Base-by-base conservation (phyloP, 2,888 invertebrate species). In the Apotomis betuletana region DNA sequence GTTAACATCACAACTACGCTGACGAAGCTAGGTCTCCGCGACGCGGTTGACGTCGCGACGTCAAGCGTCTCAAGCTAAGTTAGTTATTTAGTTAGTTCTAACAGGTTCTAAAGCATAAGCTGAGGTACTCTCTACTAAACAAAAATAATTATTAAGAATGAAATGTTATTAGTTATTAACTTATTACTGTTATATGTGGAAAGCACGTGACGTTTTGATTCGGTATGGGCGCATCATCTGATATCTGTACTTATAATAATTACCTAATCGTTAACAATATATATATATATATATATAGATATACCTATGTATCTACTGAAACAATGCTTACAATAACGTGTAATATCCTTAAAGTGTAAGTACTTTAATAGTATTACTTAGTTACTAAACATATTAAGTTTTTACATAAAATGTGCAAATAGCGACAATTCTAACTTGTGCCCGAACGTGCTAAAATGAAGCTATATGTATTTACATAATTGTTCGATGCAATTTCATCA, bases 71-170 rank as follows among this genome's bases (percentile, higher is more conserved):
- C n/a, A 65, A 27, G 38, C 65, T 55, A 12, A 55, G 46, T 65
- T 65, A 65, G 55, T 57, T n/a, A 46, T 57, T 41, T 4, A 52
- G 46, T 57, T 46, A 27, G 36, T 57, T 65, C 55, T 55, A 2
- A 65, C 46, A 27, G n/a, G 36, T 57, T 57, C 55, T 55, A 2
- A 65, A 27, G 65, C 65, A 27, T 46, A 55, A 65, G 65, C 55
- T 65, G 12, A 52, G 27, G 46, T 27, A 46, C 44, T 55, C 5
- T 15, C 41, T 44, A 41, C 44, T 54, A 44, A 63, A 12, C 4
- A 4, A 44, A 46, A 27, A 65, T 65, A 44, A 49, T 41, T 6
- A 27, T 27, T 27, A 27, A 15, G 1, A 27, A 27, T 27, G 27
- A 27, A 27, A 27, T 27, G 27, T 27, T 27, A 27, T 27, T 27